Evolutionary conservation across 2,113 vertebrate species (phyloP).

Genomic region (Sterrhoptilus dennistouni): DNA sequence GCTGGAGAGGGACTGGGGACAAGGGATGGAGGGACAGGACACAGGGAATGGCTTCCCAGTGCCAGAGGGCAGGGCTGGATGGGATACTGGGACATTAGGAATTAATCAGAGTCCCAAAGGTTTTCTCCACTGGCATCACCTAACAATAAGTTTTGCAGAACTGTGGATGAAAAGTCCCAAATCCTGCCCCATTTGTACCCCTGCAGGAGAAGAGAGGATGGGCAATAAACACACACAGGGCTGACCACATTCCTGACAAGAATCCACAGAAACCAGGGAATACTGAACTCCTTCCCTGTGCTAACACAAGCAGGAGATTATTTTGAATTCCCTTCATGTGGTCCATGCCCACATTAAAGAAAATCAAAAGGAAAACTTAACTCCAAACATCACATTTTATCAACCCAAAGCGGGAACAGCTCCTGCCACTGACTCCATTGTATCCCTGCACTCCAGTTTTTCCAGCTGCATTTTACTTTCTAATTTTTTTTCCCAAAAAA

Average conservation of each 20-base stretch:
- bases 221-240: accelerated
- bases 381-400: not conserved
- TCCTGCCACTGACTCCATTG: not conserved
- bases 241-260: not conserved
- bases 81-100: not conserved
- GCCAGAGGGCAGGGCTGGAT: not conserved
- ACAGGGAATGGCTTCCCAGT: not conserved
- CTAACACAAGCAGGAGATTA: not conserved
- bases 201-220: not conserved
- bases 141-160: not conserved
- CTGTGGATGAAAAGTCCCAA: not conserved
- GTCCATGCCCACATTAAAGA: not conserved
- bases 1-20: not conserved
- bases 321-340: not conserved
- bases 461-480: not conserved
- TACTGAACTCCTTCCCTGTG: not conserved
- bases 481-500: accelerated
- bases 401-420: not conserved
- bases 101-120: not conserved
- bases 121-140: not conserved
- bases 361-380: not conserved
- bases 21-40: not conserved
- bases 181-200: not conserved
- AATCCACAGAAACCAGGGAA: not conserved
- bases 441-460: not conserved